Evolutionary conservation across 2,797 vertebrate species (phyloP).

Genomic region (Cyprinodon diabolis): DNA sequence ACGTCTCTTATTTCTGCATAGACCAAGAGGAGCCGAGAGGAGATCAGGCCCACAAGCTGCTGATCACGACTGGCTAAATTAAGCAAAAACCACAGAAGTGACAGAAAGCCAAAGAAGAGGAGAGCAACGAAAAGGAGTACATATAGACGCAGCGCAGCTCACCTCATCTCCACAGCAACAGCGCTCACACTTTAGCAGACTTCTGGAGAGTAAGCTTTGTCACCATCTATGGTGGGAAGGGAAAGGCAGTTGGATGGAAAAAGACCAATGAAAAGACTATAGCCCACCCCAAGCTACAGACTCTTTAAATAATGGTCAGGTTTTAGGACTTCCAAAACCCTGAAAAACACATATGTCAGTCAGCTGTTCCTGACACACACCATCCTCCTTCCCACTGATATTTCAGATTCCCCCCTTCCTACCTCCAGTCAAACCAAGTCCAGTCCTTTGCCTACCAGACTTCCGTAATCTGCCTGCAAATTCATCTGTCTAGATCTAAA

Average conservation of each 20-base stretch:
- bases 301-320: constrained; percentile 34
- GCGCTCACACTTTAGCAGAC: constrained; percentile 65
- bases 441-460: constrained; percentile 15
- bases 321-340: constrained; percentile 26
- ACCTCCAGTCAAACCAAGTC: constrained; percentile 21
- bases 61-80: constrained; percentile 68
- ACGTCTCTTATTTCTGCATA: constrained; percentile 53
- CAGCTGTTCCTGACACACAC: constrained; percentile 1
- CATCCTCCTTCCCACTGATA: neutral
- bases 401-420: constrained; percentile 11
- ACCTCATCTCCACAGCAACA: constrained; percentile 77
- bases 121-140: constrained; percentile 42
- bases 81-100: constrained; percentile 47
- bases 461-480: constrained; percentile 60
- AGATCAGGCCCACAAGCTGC: constrained; percentile 37
- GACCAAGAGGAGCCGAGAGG: constrained; percentile 55
- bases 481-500: constrained; percentile 75
- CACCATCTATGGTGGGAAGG: constrained; percentile 53
- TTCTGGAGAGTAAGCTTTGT: constrained; percentile 57
- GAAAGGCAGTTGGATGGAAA: constrained; percentile 56
- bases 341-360: constrained; percentile 20
- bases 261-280: constrained; percentile 51
- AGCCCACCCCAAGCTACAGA: constrained; percentile 27
- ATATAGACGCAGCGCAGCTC: constrained; percentile 42
- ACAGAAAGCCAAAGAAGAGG: constrained; percentile 47